Conservation (phyloP, 2,888 invertebrate genomes). For the Callosobruchus maculatus region DNA sequence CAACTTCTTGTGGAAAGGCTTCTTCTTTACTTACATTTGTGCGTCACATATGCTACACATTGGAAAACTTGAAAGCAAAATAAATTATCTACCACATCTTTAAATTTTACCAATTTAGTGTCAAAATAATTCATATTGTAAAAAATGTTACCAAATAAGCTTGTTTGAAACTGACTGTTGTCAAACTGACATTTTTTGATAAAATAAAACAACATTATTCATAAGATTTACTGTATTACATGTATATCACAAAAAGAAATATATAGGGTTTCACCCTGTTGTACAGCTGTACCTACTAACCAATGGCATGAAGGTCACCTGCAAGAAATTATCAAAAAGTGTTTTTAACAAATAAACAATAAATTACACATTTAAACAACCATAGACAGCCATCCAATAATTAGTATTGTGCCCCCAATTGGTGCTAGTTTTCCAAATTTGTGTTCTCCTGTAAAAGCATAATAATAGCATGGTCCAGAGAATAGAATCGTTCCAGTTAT, state of each 20-base stretch:
- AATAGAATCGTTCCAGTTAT: slow-evolving; percentile 77
- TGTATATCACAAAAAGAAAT: slow-evolving; percentile 11
- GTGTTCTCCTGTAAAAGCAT: slow-evolving; percentile 78
- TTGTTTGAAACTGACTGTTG: not conserved
- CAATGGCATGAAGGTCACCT: not conserved
- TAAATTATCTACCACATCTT: slow-evolving; percentile 6
- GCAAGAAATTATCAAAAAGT: not conserved
- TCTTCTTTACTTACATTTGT: slow-evolving; percentile 18
- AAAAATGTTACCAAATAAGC: not conserved
- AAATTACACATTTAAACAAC: slow-evolving; percentile 53
- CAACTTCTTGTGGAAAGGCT: no score
- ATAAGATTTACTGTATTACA: not conserved
- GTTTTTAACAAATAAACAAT: not conserved
- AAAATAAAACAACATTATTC: slow-evolving; percentile 1
- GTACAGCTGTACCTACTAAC: not conserved
- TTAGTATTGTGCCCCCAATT: slow-evolving; percentile 83
- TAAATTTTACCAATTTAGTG: not conserved
- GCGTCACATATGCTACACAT: slow-evolving; percentile 21
- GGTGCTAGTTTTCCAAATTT: slow-evolving; percentile 74
- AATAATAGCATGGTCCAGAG: slow-evolving; percentile 89
- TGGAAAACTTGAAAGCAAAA: slow-evolving; percentile 20
- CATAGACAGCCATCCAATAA: slow-evolving; percentile 85
- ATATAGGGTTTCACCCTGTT: not conserved
- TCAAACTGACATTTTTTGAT: slow-evolving; percentile 7
- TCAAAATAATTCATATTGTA: not conserved